Evolutionary conservation across 2,113 vertebrate genomes (phyloP), one percentile per base, ranked within the genome.

Genomic region (western clawed frog (Xenopus tropicalis)): DNA sequence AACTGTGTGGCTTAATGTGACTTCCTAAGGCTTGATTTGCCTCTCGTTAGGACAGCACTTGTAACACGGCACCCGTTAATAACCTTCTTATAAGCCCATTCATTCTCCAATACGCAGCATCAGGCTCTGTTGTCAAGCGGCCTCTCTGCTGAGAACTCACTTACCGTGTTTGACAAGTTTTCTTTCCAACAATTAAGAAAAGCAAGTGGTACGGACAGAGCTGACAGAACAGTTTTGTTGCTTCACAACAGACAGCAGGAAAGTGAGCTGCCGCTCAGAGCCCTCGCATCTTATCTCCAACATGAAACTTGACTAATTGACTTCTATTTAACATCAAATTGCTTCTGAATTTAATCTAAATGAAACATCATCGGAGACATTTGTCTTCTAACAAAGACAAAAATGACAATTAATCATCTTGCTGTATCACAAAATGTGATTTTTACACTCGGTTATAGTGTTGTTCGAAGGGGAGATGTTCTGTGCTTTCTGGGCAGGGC

Each of bases 91-190:
- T 54, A n/a, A 54, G 9, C 52, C 52, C 19, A 20, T 54, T 54
- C 19, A 20, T 54, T n/a, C 23, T 42, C 66, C 44, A 48, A 21
- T 69, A 44, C 19, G 16, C 48, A 37, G 58, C 58, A 43, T 57
- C 37, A 62, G 65, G 72, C 19, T 67, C 42, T 21, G 57, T 61
- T 61, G 72, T 74, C 65, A 68, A 68, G 65, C 56, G 52, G 51
- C 56, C 57, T 67, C 54, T 74, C 56, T 66, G 58, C 61, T 76
- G 61, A 69, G 54, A 72, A 69, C 65, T 59, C 56, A 42, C 22
- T 76, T 69, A 76, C 61, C 57, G 52, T 48, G 48, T 76, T 69
- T 76, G 66, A 76, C 73, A 76, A 76, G 66, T 72, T 72, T 77
- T 64, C 19, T 58, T 77, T 66, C 64, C 52, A 79, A 77, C 59